Conservation (phyloP, 2,113 vertebrate species). For the Callopanchax toddi region DNA sequence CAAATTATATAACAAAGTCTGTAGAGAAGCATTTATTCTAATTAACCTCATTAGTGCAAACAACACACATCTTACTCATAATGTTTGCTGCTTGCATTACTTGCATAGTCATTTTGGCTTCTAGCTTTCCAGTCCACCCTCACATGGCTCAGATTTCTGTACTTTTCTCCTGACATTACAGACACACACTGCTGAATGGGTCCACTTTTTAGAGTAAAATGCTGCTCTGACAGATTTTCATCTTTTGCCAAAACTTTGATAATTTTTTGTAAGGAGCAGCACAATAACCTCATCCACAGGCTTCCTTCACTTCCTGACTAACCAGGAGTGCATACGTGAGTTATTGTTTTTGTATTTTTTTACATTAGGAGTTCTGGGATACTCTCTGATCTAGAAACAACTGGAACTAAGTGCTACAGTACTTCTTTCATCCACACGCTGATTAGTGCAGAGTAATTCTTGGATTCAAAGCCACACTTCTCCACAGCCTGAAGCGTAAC, state of each 20-base stretch:
- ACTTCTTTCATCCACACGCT: slow-evolving; percentile 2
- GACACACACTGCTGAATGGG: no score
- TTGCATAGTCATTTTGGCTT: no score
- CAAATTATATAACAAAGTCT: no score
- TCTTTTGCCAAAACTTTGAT: not conserved
- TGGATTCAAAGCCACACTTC: slow-evolving; percentile 35
- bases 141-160: no score
- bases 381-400: slow-evolving; percentile 12
- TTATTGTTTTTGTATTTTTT: slow-evolving; percentile 4
- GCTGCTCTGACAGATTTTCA: not conserved
- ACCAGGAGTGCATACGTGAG: not conserved
- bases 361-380: not conserved
- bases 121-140: no score
- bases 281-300: no score
- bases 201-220: not conserved
- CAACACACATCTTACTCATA: no score
- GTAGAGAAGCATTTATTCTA: not conserved
- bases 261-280: not conserved
- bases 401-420: not conserved
- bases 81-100: no score
- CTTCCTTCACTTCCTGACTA: slow-evolving; percentile 14
- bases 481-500: slow-evolving; percentile 3
- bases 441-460: slow-evolving; percentile 11
- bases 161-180: no score
- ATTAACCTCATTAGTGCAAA: not conserved